Percentiles rank a stretch among this genome's conserved stretches.
Conservation (phyloP, 2,797 vertebrate species). For the Gallirallus australis region DNA sequence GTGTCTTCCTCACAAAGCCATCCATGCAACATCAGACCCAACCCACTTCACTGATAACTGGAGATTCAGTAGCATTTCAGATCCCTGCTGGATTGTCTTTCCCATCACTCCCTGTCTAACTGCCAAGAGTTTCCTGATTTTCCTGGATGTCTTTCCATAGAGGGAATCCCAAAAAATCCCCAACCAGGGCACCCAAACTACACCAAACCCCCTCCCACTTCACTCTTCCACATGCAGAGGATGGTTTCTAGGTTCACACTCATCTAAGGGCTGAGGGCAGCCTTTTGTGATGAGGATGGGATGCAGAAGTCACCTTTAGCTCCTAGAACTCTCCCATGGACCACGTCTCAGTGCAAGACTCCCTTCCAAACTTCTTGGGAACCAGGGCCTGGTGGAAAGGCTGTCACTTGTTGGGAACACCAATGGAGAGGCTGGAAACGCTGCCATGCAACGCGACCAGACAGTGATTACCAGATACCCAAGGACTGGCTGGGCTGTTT, state of each 20-base stretch:
- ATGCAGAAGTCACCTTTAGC: not conserved
- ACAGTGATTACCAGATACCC: not conserved
- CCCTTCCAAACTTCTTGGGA: not conserved
- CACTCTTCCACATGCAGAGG: not conserved
- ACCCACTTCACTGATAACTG: not conserved
- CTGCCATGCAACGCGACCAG: not conserved
- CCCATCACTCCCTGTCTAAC: not conserved
- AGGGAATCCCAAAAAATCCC: not conserved
- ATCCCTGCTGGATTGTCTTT: not conserved
- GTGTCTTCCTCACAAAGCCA: not conserved
- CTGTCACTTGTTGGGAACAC: not conserved
- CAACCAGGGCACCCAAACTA: not conserved
- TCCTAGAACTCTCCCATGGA: not conserved
- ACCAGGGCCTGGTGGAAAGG: not conserved
- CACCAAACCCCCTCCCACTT: not conserved
- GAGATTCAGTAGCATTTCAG: not conserved
- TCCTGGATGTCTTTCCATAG: not conserved
- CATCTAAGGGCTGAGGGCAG: not conserved
- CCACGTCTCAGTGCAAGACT: fast-evolving
- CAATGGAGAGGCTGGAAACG: not conserved
- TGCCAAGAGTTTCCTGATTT: not conserved
- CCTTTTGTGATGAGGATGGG: not conserved
- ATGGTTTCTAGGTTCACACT: not conserved
- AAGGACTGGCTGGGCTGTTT: not conserved
- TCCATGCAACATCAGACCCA: not conserved